Base-by-base conservation (phyloP, 1,140 invertebrate genomes). In the Papilio dardanus region DNA sequence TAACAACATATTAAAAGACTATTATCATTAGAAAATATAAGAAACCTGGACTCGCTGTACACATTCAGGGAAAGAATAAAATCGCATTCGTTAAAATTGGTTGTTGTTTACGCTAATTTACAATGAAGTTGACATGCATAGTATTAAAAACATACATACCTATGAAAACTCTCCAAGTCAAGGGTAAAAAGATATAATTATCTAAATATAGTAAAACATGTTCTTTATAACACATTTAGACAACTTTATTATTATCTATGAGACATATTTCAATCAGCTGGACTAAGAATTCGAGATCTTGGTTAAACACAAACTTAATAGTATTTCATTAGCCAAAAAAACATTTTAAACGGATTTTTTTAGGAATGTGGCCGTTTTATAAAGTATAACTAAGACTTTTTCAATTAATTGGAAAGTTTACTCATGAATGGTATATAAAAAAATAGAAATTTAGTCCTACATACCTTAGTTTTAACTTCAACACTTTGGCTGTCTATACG, bases 381-480 rank as follows among this genome's bases (percentile, higher is more conserved):
- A 28, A 28, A 24, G 6, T 69, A 16, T 42, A 37, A 69, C 16
- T 21, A 35, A 28, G 21, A 40, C 19, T 2, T 28, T 10, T 42
- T 28, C 3, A 14, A 42, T 12, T 42, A 69, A 16, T 6, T 69
- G 1, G 21, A 24, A 14, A 12, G 10, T 37, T 75, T 66, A 80
- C 76, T 62, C 76, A 69, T 73, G 81, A 81, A 78, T 62, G 8
- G 24, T 16, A 62, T n/a, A 8, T 12, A 28, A 28, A 79, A 89
- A 89, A 88, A 87, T 91, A 88, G 81, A 88, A 86, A 88, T 84
- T 84, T 85, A 74, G 78, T 79, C 77, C 79, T 79, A 90, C 85
- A 94, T 92, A 96, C 96, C 94, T 96, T 96, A 92, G 95, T 96
- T 91, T 96, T 96, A 74, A 96, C 95, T 93, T 96, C 95, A 79